A percentile compares a stretch with the other conserved stretches of the same genome.
Evolutionary conservation across 1,140 invertebrate genomes (phyloP).

Genomic region (Atopsyche davidsoni): DNA sequence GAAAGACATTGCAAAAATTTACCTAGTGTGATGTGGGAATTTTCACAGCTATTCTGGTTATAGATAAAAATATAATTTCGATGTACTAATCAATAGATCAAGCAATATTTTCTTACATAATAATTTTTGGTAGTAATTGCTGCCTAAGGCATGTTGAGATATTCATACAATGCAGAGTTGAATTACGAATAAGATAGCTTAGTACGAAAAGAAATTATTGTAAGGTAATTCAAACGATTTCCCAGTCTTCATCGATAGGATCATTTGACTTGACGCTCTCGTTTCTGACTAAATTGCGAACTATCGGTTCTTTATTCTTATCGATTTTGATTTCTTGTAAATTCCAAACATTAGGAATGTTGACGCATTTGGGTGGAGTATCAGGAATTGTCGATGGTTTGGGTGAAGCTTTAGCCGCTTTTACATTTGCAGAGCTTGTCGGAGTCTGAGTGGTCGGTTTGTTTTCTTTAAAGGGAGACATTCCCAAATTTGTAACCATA

Average conservation of each 20-base stretch:
- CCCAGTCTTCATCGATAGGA: constrained; percentile 14
- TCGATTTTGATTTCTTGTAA: constrained; percentile 28
- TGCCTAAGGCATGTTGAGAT: too few species aligned
- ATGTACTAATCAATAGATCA: too few species aligned
- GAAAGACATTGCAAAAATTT: too few species aligned
- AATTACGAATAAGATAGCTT: too few species aligned
- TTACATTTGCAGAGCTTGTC: not conserved
- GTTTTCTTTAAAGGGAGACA: not conserved
- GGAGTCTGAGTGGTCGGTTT: not conserved
- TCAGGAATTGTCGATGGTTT: constrained; percentile 1
- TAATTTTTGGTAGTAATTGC: too few species aligned
- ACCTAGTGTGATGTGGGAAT: too few species aligned
- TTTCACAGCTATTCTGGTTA: too few species aligned
- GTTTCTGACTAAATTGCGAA: not conserved
- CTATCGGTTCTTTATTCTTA: too few species aligned
- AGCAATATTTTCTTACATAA: too few species aligned
- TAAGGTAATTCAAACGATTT: constrained; percentile 14
- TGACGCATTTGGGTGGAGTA: constrained; percentile 22
- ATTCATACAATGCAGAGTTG: too few species aligned
- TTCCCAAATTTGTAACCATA: not conserved
- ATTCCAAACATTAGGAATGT: constrained; percentile 28
- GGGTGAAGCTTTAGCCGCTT: not conserved
- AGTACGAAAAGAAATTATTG: too few species aligned
- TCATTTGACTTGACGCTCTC: not conserved
- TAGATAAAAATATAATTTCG: too few species aligned